These are phyloP conservation scores for Cataglyphis albicans DNA, from an alignment of 2,888 invertebrate genomes.

Conservation along the genomic window DNA sequence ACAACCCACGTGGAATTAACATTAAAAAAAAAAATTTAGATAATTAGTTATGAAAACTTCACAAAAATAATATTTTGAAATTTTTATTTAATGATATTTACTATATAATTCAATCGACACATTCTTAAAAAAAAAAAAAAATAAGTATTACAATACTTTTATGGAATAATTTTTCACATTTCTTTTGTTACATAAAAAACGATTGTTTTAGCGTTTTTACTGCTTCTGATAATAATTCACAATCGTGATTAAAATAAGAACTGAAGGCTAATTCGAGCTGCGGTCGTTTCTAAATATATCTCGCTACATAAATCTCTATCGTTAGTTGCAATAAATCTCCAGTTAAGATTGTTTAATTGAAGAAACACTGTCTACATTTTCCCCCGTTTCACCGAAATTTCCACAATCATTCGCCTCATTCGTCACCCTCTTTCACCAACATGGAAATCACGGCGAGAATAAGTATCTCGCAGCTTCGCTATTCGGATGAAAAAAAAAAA, in stretches of 20 bases:
- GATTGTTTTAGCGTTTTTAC: neutral
- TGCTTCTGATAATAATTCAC: neutral
- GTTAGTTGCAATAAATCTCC: conserved; percentile 48
- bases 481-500: conserved; percentile 33
- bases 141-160: neutral
- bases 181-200: neutral
- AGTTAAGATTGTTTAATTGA: conserved; percentile 55
- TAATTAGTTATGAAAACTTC: neutral
- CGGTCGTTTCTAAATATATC: conserved; percentile 51
- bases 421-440: conserved; percentile 66
- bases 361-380: conserved; percentile 13
- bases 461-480: conserved; percentile 14
- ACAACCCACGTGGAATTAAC: neutral
- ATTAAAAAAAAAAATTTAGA: neutral
- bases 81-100: neutral
- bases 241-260: neutral
- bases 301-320: conserved; percentile 27
- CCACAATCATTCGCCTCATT: conserved; percentile 71
- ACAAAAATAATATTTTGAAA: neutral
- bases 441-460: conserved; percentile 18
- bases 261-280: neutral
- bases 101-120: neutral
- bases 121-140: neutral
- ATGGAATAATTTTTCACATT: neutral
- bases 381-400: conserved; percentile 68